Evolutionary conservation across 2,888 invertebrate species (phyloP).

Genomic region (Eupithecia subumbrata): DNA sequence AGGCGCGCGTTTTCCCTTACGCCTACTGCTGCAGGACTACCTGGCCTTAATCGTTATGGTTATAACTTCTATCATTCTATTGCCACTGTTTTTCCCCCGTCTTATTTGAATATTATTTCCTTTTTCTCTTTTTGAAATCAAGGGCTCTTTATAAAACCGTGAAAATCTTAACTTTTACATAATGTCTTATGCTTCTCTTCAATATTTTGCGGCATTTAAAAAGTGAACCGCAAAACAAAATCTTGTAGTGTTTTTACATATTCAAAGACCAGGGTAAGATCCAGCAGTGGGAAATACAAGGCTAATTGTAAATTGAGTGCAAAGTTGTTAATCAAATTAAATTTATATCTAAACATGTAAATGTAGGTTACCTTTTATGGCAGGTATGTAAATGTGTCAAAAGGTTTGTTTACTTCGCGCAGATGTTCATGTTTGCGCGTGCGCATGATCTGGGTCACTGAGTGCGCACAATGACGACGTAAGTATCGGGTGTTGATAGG

Average conservation of each 20-base stretch:
- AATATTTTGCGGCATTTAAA: not conserved
- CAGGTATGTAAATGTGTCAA: constrained; percentile 16
- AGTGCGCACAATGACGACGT: constrained; percentile 27
- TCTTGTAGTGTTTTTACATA: no score
- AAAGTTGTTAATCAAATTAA: not conserved
- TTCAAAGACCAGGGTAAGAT: not conserved
- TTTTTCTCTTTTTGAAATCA: not conserved
- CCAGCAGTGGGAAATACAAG: not conserved
- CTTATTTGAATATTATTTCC: not conserved
- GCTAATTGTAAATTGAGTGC: not conserved
- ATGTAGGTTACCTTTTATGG: not conserved
- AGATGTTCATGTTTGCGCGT: constrained; percentile 27
- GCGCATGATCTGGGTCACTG: constrained; percentile 33
- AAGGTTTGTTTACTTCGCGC: constrained; percentile 32
- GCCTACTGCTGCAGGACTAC: no score
- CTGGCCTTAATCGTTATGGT: no score
- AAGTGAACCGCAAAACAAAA: no score
- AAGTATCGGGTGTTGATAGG: not conserved
- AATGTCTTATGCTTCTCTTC: not conserved
- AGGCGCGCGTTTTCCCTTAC: no score
- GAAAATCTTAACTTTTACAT: no score
- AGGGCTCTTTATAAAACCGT: no score
- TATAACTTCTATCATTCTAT: not conserved
- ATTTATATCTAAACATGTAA: not conserved
- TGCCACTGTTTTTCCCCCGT: not conserved